Evolutionary conservation across 2,113 vertebrate species (phyloP).

Genomic region (Ranitomeya imitator): DNA sequence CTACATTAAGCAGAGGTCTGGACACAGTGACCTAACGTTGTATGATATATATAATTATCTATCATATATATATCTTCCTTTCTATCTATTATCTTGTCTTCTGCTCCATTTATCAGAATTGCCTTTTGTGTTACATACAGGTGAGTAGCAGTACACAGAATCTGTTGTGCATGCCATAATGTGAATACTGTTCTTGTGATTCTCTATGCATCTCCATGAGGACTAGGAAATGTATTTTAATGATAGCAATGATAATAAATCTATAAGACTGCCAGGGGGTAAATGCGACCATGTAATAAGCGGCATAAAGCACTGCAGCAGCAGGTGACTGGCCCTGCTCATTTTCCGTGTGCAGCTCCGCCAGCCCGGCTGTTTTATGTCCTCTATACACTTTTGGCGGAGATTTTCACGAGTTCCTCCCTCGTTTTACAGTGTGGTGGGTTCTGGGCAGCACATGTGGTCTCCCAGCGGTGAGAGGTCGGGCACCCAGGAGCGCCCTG

Average conservation of each 20-base stretch:
- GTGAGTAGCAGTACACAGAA: not conserved
- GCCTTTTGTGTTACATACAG: not conserved
- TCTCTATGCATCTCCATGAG: not conserved
- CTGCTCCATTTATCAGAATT: not conserved
- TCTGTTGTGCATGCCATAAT: not conserved
- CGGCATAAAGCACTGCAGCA: slow-evolving; percentile 47
- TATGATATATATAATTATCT: not conserved
- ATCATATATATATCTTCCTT: not conserved
- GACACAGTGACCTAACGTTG: no score
- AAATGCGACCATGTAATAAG: slow-evolving; percentile 15
- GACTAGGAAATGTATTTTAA: not conserved
- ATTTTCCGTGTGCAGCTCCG: not conserved
- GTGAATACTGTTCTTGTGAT: not conserved
- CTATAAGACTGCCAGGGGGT: not conserved
- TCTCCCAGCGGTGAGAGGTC: slow-evolving; percentile 87
- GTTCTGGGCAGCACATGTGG: slow-evolving; percentile 83
- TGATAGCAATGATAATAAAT: slow-evolving; percentile 14
- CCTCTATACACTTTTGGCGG: slow-evolving; percentile 66
- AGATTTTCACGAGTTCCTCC: slow-evolving; percentile 70
- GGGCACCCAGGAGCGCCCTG: slow-evolving; percentile 81
- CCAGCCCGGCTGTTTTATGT: not conserved
- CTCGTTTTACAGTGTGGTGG: slow-evolving; percentile 66
- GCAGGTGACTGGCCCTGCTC: slow-evolving; percentile 36
- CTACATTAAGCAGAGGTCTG: no score
- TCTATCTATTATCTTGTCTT: not conserved